phyloP scores from a whole-genome alignment of 2,113 vertebrate genomes.

The Siphamia tubifer region DNA sequence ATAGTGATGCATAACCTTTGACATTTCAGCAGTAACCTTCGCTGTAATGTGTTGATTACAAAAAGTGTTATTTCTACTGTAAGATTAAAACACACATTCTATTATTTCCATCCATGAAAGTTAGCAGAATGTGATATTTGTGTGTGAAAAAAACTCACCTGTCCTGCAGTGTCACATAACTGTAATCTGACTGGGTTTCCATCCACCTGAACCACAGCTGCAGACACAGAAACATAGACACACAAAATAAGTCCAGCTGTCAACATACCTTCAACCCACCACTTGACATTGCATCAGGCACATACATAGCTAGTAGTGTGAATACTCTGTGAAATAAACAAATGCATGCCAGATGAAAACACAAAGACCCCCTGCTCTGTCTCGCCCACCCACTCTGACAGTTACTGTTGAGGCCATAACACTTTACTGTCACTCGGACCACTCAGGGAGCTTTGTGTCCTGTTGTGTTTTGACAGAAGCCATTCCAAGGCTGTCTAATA shows the following conservation, averaged over 20 bases:
- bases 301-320: neutral
- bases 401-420: slow-evolving; percentile 43
- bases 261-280: neutral
- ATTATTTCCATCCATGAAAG: too few species aligned
- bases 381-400: slow-evolving; percentile 62
- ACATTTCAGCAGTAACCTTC: too few species aligned
- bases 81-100: too few species aligned
- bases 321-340: slow-evolving; percentile 37
- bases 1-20: too few species aligned
- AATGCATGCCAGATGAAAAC: slow-evolving; percentile 46
- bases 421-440: slow-evolving; percentile 35
- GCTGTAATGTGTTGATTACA: too few species aligned
- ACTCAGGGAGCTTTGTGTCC: slow-evolving; percentile 33
- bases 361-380: slow-evolving; percentile 40
- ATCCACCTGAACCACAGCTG: slow-evolving; percentile 85
- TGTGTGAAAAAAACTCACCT: slow-evolving; percentile 71
- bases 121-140: neutral
- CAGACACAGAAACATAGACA: slow-evolving; percentile 30
- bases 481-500: slow-evolving; percentile 22
- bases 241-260: slow-evolving; percentile 39
- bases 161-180: slow-evolving; percentile 86
- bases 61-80: too few species aligned
- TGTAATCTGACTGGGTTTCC: slow-evolving; percentile 83
- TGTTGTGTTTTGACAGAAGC: slow-evolving; percentile 39
- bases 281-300: slow-evolving; percentile 11